Base-by-base conservation (phyloP, 2,797 vertebrate species). In the Pitangus sulphuratus region DNA sequence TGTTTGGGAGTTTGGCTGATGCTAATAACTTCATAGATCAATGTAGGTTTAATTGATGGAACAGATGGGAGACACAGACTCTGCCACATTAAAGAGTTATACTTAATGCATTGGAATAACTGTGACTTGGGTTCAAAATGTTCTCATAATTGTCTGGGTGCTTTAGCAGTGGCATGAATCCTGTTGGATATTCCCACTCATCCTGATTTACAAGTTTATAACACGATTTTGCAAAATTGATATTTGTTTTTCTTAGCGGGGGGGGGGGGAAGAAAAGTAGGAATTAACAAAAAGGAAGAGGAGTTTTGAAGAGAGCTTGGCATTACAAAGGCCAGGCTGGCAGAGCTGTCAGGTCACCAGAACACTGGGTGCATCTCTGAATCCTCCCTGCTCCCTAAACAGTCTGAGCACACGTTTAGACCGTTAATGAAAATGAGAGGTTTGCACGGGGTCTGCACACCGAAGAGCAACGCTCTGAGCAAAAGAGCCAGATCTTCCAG, bases 21-120 rank as follows among this genome's bases (percentile, higher is more conserved):
- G 87, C 87, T 97, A 97, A 96, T 97, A 96, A 97, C 95, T 96
- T 93, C 96, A 97, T 95, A 97, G 93, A 97, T 96, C 95, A 97
- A 93, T 8, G 89, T 88, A 87, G 26, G 66, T 97, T 97, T 97
- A 97, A 97, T 96, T 95, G 95, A 97, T 97, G 61, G 95, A 97
- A 97, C 96, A 97, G 97, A 97, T 97, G 95, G 96, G 95, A 96
- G 93, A 93, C 76, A 94, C 93, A 97, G 96, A 97, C 81, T 95
- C 85, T 6, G 6, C 93, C 80, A 89, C 94, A 95, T 95, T 96
- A 95, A 93, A 91, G 91, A 97, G 74, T 96, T 96, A 81, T 84
- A 97, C 91, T 97, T 96, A 97, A 97, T 97, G 95, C 86, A 88
- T 58, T 76, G 90, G 89, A 95, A 96, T 97, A 97, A 95, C 95